Percentiles rank a stretch among this genome's conserved stretches.
phyloP scores from a whole-genome alignment of 1,140 invertebrate genomes.

The Apis dorsata region DNA sequence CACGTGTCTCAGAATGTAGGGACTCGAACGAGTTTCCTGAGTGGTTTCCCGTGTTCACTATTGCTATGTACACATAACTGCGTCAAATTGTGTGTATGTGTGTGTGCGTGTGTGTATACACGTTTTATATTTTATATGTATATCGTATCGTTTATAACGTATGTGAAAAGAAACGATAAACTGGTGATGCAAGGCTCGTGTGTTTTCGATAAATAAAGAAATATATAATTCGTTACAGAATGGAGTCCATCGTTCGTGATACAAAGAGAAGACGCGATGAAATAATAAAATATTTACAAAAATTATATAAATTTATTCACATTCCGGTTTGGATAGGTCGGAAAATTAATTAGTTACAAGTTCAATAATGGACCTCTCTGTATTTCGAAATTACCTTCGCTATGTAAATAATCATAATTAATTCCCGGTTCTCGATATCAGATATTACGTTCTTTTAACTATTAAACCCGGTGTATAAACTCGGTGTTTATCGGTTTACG shows the following conservation, averaged over 20 bases:
- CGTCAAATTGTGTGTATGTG: background rate
- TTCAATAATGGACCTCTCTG: no score
- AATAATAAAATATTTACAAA: no score
- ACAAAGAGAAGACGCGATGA: no score
- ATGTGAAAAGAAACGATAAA: background rate
- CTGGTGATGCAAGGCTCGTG: no score
- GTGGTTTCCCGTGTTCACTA: slow-evolving; percentile 63
- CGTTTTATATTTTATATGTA: slow-evolving; percentile 29
- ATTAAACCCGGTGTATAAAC: no score
- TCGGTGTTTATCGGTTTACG: background rate
- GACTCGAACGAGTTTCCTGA: slow-evolving; percentile 49
- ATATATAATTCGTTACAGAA: background rate
- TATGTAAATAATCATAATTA: no score
- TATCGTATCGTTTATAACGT: background rate
- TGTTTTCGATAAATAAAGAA: background rate
- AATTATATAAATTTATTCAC: no score
- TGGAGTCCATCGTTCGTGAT: background rate
- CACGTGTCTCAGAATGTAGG: slow-evolving; percentile 8
- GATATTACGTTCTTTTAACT: no score
- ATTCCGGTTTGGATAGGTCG: no score
- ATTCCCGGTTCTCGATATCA: no score
- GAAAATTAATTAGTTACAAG: no score
- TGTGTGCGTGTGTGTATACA: background rate
- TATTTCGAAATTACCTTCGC: no score
- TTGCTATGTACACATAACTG: slow-evolving; percentile 35